Conservation (phyloP, 2,797 vertebrate species). For the Liasis olivaceus region DNA sequence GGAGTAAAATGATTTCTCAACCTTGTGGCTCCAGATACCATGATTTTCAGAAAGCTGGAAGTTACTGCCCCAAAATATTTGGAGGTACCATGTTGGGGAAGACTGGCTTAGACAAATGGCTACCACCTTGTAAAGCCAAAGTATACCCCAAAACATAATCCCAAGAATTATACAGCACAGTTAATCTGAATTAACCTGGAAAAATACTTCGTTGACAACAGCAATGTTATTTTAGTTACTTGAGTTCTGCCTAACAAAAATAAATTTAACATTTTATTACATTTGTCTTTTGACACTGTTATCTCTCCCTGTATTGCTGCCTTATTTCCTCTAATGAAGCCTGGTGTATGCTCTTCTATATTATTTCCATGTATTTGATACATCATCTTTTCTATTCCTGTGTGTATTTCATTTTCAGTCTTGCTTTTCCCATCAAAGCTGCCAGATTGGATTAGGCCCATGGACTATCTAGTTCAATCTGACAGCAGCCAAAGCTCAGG, state of each 20-base stretch:
- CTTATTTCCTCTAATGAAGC: neutral
- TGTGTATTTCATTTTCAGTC: neutral
- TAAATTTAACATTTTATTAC: neutral
- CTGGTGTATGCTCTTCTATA: neutral
- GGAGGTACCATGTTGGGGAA: neutral
- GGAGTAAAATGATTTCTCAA: neutral
- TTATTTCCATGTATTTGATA: neutral
- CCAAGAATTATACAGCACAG: neutral
- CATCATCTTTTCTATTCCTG: conserved; percentile 5
- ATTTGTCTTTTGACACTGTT: neutral
- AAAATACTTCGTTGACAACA: neutral
- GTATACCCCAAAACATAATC: neutral
- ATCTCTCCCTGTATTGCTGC: neutral
- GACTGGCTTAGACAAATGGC: neutral
- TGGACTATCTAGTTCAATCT: conserved; percentile 10
- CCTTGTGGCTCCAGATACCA: neutral
- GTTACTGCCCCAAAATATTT: neutral
- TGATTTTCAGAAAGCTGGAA: neutral
- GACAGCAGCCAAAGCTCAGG: conserved; percentile 12
- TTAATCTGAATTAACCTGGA: neutral
- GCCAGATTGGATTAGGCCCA: conserved; percentile 14
- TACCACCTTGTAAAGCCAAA: neutral
- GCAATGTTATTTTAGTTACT: neutral
- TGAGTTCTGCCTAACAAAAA: neutral
- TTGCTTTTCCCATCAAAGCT: conserved; percentile 13